Conservation (phyloP, 2,797 vertebrate species). For the Danio albolineatus region DNA sequence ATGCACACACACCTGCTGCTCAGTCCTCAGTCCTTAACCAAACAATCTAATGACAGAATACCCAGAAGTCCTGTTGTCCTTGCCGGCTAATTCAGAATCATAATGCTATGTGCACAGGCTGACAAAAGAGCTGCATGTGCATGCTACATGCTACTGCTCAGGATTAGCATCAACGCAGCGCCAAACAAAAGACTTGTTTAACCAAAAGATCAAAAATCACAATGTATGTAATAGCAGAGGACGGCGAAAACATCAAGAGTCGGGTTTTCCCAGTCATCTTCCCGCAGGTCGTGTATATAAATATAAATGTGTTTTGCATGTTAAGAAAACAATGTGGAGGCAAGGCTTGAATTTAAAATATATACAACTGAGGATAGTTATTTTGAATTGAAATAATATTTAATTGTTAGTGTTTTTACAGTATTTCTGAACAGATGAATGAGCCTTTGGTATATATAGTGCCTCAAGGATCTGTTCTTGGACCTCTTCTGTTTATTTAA, state of each 20-base stretch:
- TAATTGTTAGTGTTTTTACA: neutral
- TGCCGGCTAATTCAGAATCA: conserved; percentile 15
- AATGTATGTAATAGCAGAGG: neutral
- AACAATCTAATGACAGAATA: conserved; percentile 42
- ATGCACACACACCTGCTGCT: conserved; percentile 33
- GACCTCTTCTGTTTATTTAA: too few relatives aligned
- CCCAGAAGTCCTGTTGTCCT: conserved; percentile 9
- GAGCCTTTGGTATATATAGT: too few relatives aligned
- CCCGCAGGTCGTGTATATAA: neutral
- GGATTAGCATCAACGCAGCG: conserved; percentile 17
- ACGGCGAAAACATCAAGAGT: neutral
- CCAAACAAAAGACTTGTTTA: conserved; percentile 47
- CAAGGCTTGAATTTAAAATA: neutral
- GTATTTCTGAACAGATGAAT: neutral
- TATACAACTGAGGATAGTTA: neutral
- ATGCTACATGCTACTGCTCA: neutral
- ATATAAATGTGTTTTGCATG: conserved; percentile 9
- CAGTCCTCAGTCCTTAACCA: conserved; percentile 6
- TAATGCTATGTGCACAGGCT: conserved; percentile 16
- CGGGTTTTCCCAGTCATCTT: neutral
- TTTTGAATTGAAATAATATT: neutral
- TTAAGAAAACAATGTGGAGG: neutral
- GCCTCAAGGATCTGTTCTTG: too few relatives aligned
- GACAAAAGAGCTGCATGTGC: conserved; percentile 1
- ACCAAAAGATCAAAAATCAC: conserved; percentile 41